Conservation (phyloP, 2,113 vertebrate species). For the Monarcha castaneiventris region DNA sequence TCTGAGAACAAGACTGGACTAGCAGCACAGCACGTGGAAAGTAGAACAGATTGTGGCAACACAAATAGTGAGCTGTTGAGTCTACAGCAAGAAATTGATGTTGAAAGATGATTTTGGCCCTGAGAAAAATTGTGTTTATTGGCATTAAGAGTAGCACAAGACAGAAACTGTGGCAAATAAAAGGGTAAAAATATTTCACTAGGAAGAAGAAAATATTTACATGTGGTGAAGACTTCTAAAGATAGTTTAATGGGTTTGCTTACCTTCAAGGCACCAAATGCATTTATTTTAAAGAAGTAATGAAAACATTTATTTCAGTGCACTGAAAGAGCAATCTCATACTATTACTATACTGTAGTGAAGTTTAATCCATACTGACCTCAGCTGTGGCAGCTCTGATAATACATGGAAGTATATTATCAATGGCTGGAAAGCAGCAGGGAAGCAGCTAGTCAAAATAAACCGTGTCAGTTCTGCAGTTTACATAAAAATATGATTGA, state of each 20-base stretch:
- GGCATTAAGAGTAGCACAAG: not conserved
- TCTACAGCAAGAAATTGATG: not conserved
- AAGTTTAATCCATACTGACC: slow-evolving; percentile 47
- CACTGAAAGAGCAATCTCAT: slow-evolving; percentile 29
- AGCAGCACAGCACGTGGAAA: not conserved
- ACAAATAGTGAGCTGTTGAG: not conserved
- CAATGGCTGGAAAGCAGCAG: slow-evolving; percentile 19
- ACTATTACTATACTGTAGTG: slow-evolving; percentile 6
- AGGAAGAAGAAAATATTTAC: slow-evolving; percentile 12
- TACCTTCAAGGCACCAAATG: slow-evolving; percentile 14
- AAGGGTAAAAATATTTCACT: not conserved
- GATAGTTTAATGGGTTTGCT: slow-evolving; percentile 5
- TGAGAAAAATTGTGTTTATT: not conserved
- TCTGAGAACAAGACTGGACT: not conserved
- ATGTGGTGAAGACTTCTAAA: not conserved
- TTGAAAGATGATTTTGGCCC: not conserved
- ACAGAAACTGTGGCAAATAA: not conserved
- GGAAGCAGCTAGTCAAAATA: slow-evolving; percentile 40
- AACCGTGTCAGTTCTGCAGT: slow-evolving; percentile 18
- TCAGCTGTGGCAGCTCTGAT: slow-evolving; percentile 18
- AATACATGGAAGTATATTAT: slow-evolving; percentile 28
- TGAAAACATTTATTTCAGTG: slow-evolving; percentile 20
- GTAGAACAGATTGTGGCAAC: not conserved
- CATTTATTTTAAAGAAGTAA: slow-evolving; percentile 34
- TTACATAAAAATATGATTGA: slow-evolving; percentile 29